Evolutionary conservation across 2,888 invertebrate genomes (phyloP).

Genomic region (Sialis lutaria): DNA sequence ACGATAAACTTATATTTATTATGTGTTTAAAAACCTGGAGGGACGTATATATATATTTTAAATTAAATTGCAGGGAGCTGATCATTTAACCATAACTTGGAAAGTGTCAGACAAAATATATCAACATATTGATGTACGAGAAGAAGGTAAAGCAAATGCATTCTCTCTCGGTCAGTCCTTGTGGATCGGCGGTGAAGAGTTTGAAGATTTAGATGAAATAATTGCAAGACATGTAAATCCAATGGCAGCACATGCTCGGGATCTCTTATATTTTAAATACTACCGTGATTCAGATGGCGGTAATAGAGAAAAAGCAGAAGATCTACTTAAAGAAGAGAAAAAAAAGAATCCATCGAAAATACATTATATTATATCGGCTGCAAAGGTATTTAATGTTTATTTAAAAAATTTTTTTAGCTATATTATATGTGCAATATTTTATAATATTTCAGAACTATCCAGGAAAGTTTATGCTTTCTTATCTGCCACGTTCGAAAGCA

Average conservation of each 20-base stretch:
- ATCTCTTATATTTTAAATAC: slow-evolving; percentile 82
- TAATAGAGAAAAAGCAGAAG: slow-evolving; percentile 74
- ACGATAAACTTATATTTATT: too few species aligned
- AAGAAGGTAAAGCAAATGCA: slow-evolving; percentile 91
- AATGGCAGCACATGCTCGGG: slow-evolving; percentile 86
- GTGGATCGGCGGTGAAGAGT: slow-evolving; percentile 82
- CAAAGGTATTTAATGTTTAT: slow-evolving; percentile 30
- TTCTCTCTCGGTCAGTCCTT: slow-evolving; percentile 82
- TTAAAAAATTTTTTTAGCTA: neutral
- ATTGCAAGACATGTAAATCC: slow-evolving; percentile 92
- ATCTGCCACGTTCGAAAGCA: slow-evolving; percentile 68
- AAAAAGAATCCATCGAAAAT: slow-evolving; percentile 74
- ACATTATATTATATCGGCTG: slow-evolving; percentile 72
- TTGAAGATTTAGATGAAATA: slow-evolving; percentile 98
- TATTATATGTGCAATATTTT: slow-evolving; percentile 8
- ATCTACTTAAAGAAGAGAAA: slow-evolving; percentile 74
- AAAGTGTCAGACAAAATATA: slow-evolving; percentile 89
- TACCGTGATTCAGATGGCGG: slow-evolving; percentile 63
- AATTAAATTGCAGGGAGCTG: slow-evolving; percentile 42
- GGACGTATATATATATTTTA: too few species aligned
- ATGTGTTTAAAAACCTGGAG: too few species aligned
- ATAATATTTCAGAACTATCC: slow-evolving; percentile 43
- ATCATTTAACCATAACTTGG: slow-evolving; percentile 97
- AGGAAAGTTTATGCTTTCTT: slow-evolving; percentile 87
- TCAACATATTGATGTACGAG: slow-evolving; percentile 91